Conservation (phyloP, 2,113 vertebrate genomes). For the Spea bombifrons region DNA sequence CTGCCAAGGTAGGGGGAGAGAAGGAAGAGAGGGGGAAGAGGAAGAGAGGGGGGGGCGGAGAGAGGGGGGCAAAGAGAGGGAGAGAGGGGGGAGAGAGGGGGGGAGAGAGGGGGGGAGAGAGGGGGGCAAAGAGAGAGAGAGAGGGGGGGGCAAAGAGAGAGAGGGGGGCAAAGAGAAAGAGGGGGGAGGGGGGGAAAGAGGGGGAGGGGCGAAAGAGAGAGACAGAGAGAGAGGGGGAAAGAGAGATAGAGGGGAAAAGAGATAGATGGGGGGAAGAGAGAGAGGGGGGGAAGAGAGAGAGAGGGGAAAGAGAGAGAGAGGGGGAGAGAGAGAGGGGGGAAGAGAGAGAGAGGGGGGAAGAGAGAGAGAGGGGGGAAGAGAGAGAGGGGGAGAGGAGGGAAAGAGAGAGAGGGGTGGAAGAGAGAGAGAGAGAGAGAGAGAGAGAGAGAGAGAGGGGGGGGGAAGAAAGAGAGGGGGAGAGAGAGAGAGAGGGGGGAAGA, state of each 20-base stretch:
- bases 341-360: too few relatives aligned
- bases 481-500: too few relatives aligned
- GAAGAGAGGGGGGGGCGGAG: slow-evolving; percentile 15
- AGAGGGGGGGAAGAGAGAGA: neutral
- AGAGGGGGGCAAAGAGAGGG: slow-evolving; percentile 16
- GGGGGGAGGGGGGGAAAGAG: neutral
- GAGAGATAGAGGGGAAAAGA: neutral
- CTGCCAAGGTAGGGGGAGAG: too few relatives aligned
- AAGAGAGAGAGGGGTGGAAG: too few relatives aligned
- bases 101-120: neutral
- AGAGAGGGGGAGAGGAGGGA: neutral
- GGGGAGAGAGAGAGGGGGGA: neutral
- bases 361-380: neutral
- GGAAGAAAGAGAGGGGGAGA: too few relatives aligned
- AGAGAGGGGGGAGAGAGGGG: slow-evolving; percentile 21
- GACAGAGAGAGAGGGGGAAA: neutral
- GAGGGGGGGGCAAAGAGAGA: neutral
- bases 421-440: too few relatives aligned
- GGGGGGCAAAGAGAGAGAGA: neutral
- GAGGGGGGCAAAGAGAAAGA: neutral
- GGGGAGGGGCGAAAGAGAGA: neutral
- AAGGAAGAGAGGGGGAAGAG: neutral
- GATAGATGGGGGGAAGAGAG: neutral
- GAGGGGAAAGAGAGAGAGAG: too few relatives aligned
- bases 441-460: too few relatives aligned